Base-by-base conservation (phyloP, 1,140 invertebrate genomes). In the Eurosta solidaginis region DNA sequence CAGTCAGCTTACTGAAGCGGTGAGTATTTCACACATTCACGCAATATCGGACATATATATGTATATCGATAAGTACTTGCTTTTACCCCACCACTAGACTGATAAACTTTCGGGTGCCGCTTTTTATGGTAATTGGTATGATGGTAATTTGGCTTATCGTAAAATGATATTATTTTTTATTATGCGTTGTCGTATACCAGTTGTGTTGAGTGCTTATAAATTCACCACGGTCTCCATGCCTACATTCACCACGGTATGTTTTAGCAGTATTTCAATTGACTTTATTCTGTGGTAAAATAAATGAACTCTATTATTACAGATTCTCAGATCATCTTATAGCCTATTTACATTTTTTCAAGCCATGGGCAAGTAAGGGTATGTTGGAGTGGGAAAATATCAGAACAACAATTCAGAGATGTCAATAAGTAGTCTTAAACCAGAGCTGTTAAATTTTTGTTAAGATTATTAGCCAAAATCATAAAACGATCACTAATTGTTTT, bases 61-160 rank as follows among this genome's bases (percentile, higher is more conserved):
- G 1, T 10, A 10, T 12, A 40, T 12, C 17, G 40, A 17, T 14
- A 25, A 49, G 27, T 76, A 42, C n/a, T 29, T 1, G 10, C 33
- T 29, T 29, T 63, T 7, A 10, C 9, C 50, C 42, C 14, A 2
- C 22, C 3, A 5, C 2, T 2, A 85, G 84, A 85, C 82, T 29
- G 80, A 78, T n/a, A 82, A 83, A 77, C 22, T 85, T 12, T 6
- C 82, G 59, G 74, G 78, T 0, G 84, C 84, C 4, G 83, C 84
- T 4, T 84, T 85, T 20, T 82, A 83, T 49, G 82, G 81, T 12
- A 85, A 85, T n/a, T 85, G 84, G 84, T 84, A 85, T 75, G 84
- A 85, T 4, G 84, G 84, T 0, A 77, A 83, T 74, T 47, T 80
- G 5, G 76, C 36, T 6, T 84, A 84, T 78, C 73, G 84, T 5